Base-by-base conservation (phyloP, 2,888 invertebrate genomes). In the Strigamia maritima region DNA sequence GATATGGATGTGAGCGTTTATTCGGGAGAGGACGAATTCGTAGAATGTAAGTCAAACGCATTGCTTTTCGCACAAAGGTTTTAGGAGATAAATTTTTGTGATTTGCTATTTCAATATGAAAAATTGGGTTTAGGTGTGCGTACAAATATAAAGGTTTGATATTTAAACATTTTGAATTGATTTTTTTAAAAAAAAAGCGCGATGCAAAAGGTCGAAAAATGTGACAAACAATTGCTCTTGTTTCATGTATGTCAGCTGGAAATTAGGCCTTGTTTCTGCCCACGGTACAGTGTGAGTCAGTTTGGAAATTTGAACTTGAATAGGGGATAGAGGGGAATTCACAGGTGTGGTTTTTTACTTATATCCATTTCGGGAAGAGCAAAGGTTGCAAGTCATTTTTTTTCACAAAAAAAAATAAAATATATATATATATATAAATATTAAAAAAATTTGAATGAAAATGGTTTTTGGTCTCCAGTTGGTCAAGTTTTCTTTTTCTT, bases 251-350 rank as follows among this genome's bases (percentile, higher is more conserved):
- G 54, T 54, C 54, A 54, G 54, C 54, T 54, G 54, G 54, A 54
- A 54, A 54, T 54, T 54, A 54, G 54, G 54, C 54, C 54, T 54
- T 54, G 16, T n/a, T 54, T 54, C 54, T n/a, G 8, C 19, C 54
- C 54, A 35, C 19, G 16, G 54, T 54, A 28, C 19, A 6, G 54
- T 54, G 16, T 70, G 70, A 70, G 28, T 70, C 70, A 70, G 70
- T 70, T 26, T 70, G 70, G 70, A 28, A 70, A 70, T 70, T 70
- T 70, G 70, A 70, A 70, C 70, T 70, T 24, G 70, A 60, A 3
- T 16, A 16, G 70, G 28, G 70, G n/a, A 26, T 19, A 14, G 70
- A 70, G 70, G 54, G 54, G 54, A 54, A 54, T 54, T 19, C 54
- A 54, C 54, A 54, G 54, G 54, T 54, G 54, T 54, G 54, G 54